Evolutionary conservation across 2,113 vertebrate genomes (phyloP).

Genomic region (Erythrolamprus reginae): DNA sequence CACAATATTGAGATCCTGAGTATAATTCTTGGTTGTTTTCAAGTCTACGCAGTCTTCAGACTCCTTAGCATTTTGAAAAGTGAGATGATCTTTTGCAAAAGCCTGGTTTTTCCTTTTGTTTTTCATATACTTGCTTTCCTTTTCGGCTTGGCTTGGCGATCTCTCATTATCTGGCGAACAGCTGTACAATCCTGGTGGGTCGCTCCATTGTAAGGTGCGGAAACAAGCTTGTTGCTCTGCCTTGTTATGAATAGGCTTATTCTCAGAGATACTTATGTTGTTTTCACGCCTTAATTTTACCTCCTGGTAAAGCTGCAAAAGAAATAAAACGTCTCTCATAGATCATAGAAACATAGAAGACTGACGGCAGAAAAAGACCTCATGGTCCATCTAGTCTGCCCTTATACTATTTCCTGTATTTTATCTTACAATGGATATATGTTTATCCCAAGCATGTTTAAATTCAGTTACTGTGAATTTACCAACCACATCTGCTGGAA

Average conservation of each 20-base stretch:
- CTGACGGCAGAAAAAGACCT: no score
- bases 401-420: no score
- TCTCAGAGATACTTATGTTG: slow-evolving; percentile 60
- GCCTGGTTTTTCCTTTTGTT: slow-evolving; percentile 35
- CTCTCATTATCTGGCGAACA: slow-evolving; percentile 49
- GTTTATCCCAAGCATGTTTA: no score
- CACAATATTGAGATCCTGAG: slow-evolving; percentile 83
- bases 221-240: slow-evolving; percentile 64
- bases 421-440: no score
- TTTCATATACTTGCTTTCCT: slow-evolving; percentile 34
- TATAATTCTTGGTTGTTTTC: slow-evolving; percentile 70
- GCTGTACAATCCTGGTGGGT: slow-evolving; percentile 56
- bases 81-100: slow-evolving; percentile 37
- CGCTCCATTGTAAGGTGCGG: slow-evolving; percentile 61
- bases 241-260: slow-evolving; percentile 59
- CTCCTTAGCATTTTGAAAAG: slow-evolving; percentile 36
- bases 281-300: slow-evolving; percentile 80
- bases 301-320: slow-evolving; percentile 86
- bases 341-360: no score
- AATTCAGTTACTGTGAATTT: no score
- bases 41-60: slow-evolving; percentile 42
- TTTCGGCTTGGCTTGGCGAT: slow-evolving; percentile 36
- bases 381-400: no score
- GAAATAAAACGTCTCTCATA: slow-evolving; percentile 25
- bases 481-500: no score